phyloP scores from a whole-genome alignment of 2,797 vertebrate species.

The Luscinia luscinia region DNA sequence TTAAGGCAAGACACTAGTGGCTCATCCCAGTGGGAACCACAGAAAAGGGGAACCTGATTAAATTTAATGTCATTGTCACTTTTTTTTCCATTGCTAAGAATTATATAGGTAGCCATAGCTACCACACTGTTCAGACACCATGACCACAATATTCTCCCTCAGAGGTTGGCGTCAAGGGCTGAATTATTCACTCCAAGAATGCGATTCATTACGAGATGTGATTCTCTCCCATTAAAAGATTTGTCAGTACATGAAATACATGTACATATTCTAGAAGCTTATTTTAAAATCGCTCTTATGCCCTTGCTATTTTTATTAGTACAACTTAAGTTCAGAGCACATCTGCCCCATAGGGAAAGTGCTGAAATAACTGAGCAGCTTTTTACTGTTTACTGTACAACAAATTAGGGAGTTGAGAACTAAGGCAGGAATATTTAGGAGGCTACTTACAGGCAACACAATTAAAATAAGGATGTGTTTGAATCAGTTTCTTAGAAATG shows the following conservation, averaged over 20 bases:
- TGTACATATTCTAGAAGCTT: constrained; percentile 20
- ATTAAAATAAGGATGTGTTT: background rate
- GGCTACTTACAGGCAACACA: background rate
- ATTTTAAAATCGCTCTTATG: background rate
- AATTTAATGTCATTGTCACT: constrained; percentile 98
- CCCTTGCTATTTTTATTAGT: background rate
- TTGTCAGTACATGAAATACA: constrained; percentile 71
- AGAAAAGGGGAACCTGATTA: constrained; percentile 97
- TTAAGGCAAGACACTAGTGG: constrained; percentile 85
- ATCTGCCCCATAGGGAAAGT: background rate
- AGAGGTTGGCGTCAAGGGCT: constrained; percentile 81
- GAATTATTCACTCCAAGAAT: constrained; percentile 83
- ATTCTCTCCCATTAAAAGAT: constrained; percentile 76
- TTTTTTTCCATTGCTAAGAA: constrained; percentile 89
- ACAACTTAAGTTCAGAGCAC: background rate
- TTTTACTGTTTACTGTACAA: constrained; percentile 3
- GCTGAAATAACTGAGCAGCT: background rate
- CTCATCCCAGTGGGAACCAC: constrained; percentile 90
- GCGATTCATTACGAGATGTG: constrained; percentile 79
- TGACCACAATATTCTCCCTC: constrained; percentile 89
- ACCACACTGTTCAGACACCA: constrained; percentile 92
- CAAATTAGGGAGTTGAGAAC: background rate
- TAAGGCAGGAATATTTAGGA: background rate
- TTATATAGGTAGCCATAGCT: constrained; percentile 98
- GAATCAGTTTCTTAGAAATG: background rate